Conservation (phyloP, 1,140 invertebrate genomes). For the Lepidurus couesii region DNA sequence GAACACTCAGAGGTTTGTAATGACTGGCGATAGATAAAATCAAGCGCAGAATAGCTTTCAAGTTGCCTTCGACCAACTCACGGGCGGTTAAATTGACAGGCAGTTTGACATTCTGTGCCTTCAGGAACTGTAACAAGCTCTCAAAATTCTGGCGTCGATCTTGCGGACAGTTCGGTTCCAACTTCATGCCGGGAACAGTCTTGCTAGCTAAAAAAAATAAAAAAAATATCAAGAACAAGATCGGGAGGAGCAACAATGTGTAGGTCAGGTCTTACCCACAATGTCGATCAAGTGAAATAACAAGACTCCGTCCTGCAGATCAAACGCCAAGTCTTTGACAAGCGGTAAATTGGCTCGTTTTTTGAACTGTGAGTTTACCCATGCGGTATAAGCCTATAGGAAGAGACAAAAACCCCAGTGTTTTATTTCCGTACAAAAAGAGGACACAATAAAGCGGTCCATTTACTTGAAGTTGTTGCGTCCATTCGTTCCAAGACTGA, state of each 20-base stretch:
- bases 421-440: constrained; percentile 5
- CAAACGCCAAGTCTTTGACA: constrained; percentile 46
- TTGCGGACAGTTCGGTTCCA: constrained; percentile 39
- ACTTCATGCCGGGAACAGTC: constrained; percentile 42
- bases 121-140: constrained; percentile 45
- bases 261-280: constrained; percentile 43
- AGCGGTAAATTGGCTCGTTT: constrained; percentile 44
- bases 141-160: constrained; percentile 48
- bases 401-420: constrained; percentile 34
- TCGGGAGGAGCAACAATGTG: constrained; percentile 26
- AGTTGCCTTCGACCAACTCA: constrained; percentile 49
- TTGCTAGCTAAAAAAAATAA: constrained; percentile 43
- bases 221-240: constrained; percentile 25
- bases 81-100: constrained; percentile 27
- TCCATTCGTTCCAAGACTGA: constrained; percentile 42
- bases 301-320: constrained; percentile 47
- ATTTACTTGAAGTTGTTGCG: constrained; percentile 41
- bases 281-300: constrained; percentile 48
- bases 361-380: constrained; percentile 49
- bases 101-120: constrained; percentile 26
- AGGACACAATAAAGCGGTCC: background rate
- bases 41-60: constrained; percentile 50
- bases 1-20: constrained; percentile 47
- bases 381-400: constrained; percentile 46
- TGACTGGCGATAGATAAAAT: constrained; percentile 50